Evolutionary conservation across 1,140 invertebrate genomes (phyloP), one percentile per base, ranked within the genome.

Genomic region (Antheraea mylitta): DNA sequence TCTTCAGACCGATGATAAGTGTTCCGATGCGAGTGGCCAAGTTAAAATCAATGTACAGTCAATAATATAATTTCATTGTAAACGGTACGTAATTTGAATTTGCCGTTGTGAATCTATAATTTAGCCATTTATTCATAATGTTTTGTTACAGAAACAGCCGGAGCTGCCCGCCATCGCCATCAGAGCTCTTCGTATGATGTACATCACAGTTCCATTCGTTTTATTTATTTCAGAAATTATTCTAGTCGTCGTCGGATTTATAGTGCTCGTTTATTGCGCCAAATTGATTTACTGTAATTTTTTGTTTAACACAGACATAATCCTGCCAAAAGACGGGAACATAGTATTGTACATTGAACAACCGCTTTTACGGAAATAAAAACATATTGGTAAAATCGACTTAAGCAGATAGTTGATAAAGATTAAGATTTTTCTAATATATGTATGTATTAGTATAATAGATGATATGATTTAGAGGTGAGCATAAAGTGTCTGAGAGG

Each of bases 101-200:
- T 30, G 22, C 22, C 22, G 4, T 30, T 4, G 4, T 4, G 22
- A 30, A 4, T 30, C 22, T 30, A 30, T 30, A 2, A 30, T 4
- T 1, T 30, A 30, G 22, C 22, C 22, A 30, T 30, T 30, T 4
- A 30, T 30, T 30, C 1, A 30, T 30, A 30, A 30, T 30, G 22
- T 30, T 42, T 42, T 42, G 38, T 48, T 68, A 16, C 67, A 68
- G 67, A 68, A 22, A 62, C 67, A 68, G 19, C 67, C 67, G 8
- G 4, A 60, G 7, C 67, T 68, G 13, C 67, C 67, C n/a, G 36
- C 8, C 8, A 68, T 68, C 22, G 67, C 67, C 13, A n/a, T 68
- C 7, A 42, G n/a, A 62, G 67, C 67, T 5, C 59, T 68, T 5
- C 48, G 22, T 5, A 11, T 64, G 30, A 69, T 69, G 45, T 69